Percentiles rank a stretch among this genome's conserved stretches.
phyloP scores from a whole-genome alignment of 2,113 vertebrate genomes.

The Trachemys scripta region DNA sequence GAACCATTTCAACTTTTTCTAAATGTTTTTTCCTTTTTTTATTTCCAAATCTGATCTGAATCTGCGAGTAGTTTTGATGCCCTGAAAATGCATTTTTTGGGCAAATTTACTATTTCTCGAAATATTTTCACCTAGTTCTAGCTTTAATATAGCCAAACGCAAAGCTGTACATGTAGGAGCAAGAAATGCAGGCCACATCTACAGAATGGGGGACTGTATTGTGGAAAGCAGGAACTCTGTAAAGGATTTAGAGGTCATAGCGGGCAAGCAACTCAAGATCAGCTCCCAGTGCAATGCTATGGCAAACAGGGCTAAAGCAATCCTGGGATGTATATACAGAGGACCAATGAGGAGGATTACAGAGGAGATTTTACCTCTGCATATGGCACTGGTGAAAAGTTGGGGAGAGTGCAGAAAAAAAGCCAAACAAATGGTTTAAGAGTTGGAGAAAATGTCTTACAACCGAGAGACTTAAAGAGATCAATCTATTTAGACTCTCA shows the following conservation, averaged over 20 bases:
- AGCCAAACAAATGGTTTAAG: not conserved
- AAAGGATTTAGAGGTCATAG: not conserved
- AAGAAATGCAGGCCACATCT: not conserved
- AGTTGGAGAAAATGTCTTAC: not conserved
- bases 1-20: not conserved
- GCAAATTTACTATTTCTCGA: not conserved
- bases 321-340: not conserved
- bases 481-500: not conserved
- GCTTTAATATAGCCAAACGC: rapidly evolving
- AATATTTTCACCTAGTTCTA: not conserved
- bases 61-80: not conserved
- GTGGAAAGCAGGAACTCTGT: rapidly evolving
- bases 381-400: not conserved
- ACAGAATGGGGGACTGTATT: rapidly evolving
- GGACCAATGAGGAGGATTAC: not conserved
- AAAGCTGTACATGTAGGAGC: rapidly evolving
- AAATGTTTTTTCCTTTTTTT: not conserved
- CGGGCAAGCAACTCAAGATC: rapidly evolving
- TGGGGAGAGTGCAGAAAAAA: not conserved
- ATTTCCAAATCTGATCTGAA: not conserved
- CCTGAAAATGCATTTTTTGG: not conserved
- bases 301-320: not conserved
- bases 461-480: conserved; percentile 31
- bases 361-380: conserved; percentile 46
- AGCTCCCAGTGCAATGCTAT: rapidly evolving